Percentiles rank a stretch among this genome's conserved stretches.
Evolutionary conservation across 2,113 vertebrate genomes (phyloP).

Genomic region (Myotis davidii): DNA sequence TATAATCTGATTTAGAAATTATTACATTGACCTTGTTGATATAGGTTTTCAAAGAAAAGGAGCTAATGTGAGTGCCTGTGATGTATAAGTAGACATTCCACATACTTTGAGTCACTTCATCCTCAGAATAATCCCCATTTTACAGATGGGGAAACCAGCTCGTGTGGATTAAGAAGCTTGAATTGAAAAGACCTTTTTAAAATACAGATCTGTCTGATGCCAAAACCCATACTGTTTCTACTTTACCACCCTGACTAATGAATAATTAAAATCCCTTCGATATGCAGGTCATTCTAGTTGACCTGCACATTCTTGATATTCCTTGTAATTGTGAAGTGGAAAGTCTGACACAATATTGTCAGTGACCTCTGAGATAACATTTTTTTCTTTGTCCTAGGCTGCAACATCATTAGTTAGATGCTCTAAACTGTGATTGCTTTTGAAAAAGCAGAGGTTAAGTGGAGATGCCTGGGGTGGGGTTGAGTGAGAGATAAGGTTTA

Average conservation of each 20-base stretch:
- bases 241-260: neutral
- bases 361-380: neutral
- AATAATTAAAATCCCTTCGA: neutral
- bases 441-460: neutral
- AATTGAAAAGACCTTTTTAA: constrained; percentile 4
- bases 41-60: neutral
- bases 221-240: neutral
- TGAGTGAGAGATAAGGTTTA: neutral
- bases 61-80: neutral
- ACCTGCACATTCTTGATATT: neutral
- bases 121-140: neutral
- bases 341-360: neutral
- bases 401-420: neutral
- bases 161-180: neutral
- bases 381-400: neutral
- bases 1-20: constrained; percentile 24
- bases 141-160: neutral
- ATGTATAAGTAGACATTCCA: neutral
- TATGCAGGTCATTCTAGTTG: neutral
- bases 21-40: neutral
- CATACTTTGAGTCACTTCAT: neutral
- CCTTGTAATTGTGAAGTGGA: neutral
- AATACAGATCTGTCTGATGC: neutral
- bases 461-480: neutral
- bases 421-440: neutral